Base-by-base conservation (phyloP, 2,888 invertebrate genomes). In the Eupeodes luniger region DNA sequence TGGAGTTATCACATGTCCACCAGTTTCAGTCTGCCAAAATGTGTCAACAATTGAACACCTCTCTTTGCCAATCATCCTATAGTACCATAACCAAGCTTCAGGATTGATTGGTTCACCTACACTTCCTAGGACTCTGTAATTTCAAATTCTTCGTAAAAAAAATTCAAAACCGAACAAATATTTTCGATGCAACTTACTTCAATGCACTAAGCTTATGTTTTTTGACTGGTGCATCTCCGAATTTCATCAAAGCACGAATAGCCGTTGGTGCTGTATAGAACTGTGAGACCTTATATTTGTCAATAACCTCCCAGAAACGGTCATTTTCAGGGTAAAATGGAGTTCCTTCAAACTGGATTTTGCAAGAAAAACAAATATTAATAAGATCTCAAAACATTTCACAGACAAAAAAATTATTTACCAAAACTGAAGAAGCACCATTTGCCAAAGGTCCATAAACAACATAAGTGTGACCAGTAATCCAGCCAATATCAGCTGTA, bases 11-110 rank as follows among this genome's bases (percentile, higher is more conserved):
- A 99, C 98, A 94, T 99, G 99, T 0, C 99, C 99, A 10, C 99
- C 99, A 6, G 99, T 99, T 95, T 99, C 99, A 0, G 99, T 99
- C 94, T 99, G 99, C 99, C 99, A 99, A 94, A 98, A 99, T 0
- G 99, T 99, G 93, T 99, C 99, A 0, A 97, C 98, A 91, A 99
- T 97, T 78, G 99, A 98, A 94, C 98, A 98, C 89, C 95, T 96
- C 66, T 96, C 95, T 86, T 96, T 95, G 5, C 99, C 99, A 40
- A 99, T 95, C 47, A 96, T 92, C 90, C 96, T 95, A 93, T 98
- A 96, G 93, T 98, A 99, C 99, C 99, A 99, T 69, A 97, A 93
- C 99, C 99, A 99, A 0, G 99, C 99, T 93, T 99, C 99, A 0
- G 99, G 97, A 94, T 99, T 99, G 90, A 99, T 99, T 0, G 99